Base-by-base conservation (phyloP, 2,113 vertebrate species). In the Rhinolophus ferrumequinum region DNA sequence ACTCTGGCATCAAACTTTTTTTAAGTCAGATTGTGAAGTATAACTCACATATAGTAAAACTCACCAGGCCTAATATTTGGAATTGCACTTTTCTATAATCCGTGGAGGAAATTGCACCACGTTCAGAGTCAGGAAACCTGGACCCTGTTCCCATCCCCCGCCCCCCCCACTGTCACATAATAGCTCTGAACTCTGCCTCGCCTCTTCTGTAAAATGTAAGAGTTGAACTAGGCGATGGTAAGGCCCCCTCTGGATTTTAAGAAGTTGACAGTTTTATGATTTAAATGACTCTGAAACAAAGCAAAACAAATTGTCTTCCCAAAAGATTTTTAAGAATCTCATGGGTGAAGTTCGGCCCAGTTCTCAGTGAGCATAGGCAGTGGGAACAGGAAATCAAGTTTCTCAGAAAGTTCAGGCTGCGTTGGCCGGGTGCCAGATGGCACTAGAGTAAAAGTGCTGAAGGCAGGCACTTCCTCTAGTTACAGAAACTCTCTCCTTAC, bases 331-430 rank as follows among this genome's bases (percentile, higher is more conserved):
- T 67, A 76, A 90, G 80, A 87, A n/a, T 38, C 41, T 52, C 28
- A 4, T 38, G 56, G 83, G 67, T 47, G 82, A 94, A 69, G 21
- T 76, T 84, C n/a, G 3, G 38, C 52, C 81, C 0, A 60, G 70
- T 70, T 13, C 0, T 12, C 94, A 73, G 90, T 58, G 5, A 3
- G 54, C 8, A 14, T 86, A 97, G 73, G 54, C 26, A 4, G 88
- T 0, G 0, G 72, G 92, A 97, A 98, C 97, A 98, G 98, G 97
- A 98, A 98, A 98, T 97, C 83, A 97, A 97, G 97, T 93, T 87
- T 95, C 97, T 98, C 97, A 96, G 97, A 95, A 98, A 97, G 95
- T 64, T 97, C 90, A 90, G 93, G 90, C 92, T 26, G 44, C 82
- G 79, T 96, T 98, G 99, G 98, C 93, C 41, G 62, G 50, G 67